Evolutionary conservation across 2,113 vertebrate species (phyloP).

Genomic region (Hirundichthys speculiger): DNA sequence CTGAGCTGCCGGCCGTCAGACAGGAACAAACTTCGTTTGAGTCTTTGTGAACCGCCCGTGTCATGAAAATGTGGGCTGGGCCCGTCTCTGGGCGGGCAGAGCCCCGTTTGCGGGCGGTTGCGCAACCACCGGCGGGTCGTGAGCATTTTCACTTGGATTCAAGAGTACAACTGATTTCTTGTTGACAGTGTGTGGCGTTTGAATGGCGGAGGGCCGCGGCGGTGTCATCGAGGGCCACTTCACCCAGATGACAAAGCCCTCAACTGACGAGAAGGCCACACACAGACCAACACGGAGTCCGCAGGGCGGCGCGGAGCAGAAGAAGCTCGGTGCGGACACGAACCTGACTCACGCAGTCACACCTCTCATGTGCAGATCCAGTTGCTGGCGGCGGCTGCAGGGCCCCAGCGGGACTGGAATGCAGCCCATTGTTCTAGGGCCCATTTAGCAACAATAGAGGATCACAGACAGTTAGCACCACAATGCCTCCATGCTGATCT

Average conservation of each 20-base stretch:
- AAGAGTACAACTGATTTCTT: no score
- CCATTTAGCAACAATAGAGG: constrained; percentile 62
- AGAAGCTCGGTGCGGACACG: neutral
- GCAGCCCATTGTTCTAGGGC: constrained; percentile 63
- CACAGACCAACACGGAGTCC: constrained; percentile 14
- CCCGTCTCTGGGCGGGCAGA: no score
- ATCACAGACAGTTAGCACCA: constrained; percentile 70
- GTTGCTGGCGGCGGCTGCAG: constrained; percentile 16
- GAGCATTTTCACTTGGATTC: no score
- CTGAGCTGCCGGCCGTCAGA: no score
- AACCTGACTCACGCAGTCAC: constrained; percentile 1
- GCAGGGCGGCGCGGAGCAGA: no score
- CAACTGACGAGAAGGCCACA: constrained; percentile 23
- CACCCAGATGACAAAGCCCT: constrained; percentile 23
- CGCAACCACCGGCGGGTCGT: no score
- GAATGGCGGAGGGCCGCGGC: constrained; percentile 1
- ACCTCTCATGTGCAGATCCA: constrained; percentile 32
- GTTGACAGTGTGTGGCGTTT: no score
- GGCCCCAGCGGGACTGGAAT: constrained; percentile 63
- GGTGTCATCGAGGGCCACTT: constrained; percentile 36
- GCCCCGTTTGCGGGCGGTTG: no score
- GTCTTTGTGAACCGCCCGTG: no score
- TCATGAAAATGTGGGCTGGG: no score
- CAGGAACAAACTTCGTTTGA: no score
- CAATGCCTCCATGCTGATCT: constrained; percentile 71